Conservation (phyloP, 2,888 invertebrate species). For the Sacculina carcini region DNA sequence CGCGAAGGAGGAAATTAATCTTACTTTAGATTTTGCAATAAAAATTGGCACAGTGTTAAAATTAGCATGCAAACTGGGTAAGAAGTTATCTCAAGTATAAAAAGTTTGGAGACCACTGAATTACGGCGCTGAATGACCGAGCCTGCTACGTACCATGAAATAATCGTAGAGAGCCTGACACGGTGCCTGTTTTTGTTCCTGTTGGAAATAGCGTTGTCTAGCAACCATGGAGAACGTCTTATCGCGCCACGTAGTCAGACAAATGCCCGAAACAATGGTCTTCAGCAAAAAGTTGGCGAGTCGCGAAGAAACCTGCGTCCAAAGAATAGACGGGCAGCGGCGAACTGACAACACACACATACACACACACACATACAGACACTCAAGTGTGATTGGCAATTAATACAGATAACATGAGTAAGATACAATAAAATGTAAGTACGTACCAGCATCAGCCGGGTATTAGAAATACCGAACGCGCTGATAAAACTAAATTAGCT, state of each 20-base stretch:
- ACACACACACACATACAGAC: too few relatives aligned
- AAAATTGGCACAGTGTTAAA: too few relatives aligned
- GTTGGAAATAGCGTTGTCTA: constrained; percentile 29
- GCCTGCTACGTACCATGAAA: constrained; percentile 27
- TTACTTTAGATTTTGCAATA: too few relatives aligned
- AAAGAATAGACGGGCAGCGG: constrained; percentile 40
- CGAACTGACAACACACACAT: constrained; percentile 26
- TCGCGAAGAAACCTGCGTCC: constrained; percentile 36
- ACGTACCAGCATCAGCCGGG: too few relatives aligned
- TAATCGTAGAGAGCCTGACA: constrained; percentile 30
- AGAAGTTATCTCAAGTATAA: too few relatives aligned
- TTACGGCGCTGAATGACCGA: constrained; percentile 3
- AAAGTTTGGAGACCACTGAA: constrained; percentile 15
- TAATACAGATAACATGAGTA: too few relatives aligned
- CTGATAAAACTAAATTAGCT: too few relatives aligned
- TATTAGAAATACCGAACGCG: too few relatives aligned
- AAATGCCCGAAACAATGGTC: constrained; percentile 28
- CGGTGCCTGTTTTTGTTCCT: constrained; percentile 24
- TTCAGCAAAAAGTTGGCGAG: constrained; percentile 39
- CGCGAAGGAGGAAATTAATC: too few relatives aligned
- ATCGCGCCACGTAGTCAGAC: constrained; percentile 37
- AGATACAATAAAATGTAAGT: too few relatives aligned
- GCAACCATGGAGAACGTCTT: constrained; percentile 33
- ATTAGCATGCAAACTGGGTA: too few relatives aligned
- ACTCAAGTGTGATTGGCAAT: too few relatives aligned